phyloP scores from a whole-genome alignment of 2,797 vertebrate species.

The Ataeniobius toweri region DNA sequence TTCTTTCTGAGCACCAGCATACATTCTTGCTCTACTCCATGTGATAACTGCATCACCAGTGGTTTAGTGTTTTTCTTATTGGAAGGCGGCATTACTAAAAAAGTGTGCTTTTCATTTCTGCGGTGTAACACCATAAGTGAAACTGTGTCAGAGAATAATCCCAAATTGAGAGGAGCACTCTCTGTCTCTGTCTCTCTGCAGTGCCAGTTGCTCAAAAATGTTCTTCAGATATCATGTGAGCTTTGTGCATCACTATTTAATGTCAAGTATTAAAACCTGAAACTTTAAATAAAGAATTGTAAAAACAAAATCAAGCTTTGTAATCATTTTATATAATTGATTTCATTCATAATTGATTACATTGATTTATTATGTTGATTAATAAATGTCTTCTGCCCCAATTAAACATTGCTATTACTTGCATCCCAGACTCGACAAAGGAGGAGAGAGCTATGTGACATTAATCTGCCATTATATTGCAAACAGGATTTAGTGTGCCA shows the following conservation, averaged over 20 bases:
- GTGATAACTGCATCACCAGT: neutral
- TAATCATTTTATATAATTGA: neutral
- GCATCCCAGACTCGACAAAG: neutral
- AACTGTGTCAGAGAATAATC: conserved; percentile 5
- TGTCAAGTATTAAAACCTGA: neutral
- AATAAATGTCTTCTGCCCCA: neutral
- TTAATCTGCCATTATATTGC: neutral
- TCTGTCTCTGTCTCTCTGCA: conserved; percentile 8
- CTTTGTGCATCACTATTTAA: neutral
- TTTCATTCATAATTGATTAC: neutral
- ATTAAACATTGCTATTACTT: neutral
- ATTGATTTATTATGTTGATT: too few relatives aligned
- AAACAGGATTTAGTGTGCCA: neutral
- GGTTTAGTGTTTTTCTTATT: neutral
- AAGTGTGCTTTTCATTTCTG: conserved; percentile 1
- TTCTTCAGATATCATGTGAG: neutral
- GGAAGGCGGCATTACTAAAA: neutral
- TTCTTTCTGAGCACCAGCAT: neutral
- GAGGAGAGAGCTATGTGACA: neutral
- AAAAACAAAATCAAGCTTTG: neutral
- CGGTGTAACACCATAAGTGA: conserved; percentile 1
- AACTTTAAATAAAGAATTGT: neutral
- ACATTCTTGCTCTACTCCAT: neutral
- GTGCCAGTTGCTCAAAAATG: conserved; percentile 3
- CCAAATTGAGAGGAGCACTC: neutral